Evolutionary conservation across 1,140 invertebrate genomes (phyloP).

Genomic region (Spodoptera frugiperda): DNA sequence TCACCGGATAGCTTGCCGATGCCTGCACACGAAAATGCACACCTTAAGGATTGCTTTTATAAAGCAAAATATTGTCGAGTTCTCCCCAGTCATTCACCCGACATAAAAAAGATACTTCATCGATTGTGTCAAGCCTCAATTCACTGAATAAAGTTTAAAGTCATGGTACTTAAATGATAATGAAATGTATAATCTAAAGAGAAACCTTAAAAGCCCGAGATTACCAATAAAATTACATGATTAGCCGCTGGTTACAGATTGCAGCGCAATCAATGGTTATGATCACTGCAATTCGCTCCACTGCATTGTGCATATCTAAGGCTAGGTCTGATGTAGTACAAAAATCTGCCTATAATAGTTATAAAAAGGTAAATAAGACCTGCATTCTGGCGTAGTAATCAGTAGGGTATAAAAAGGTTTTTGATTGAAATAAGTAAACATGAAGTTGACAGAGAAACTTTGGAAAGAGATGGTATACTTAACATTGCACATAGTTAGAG

Average conservation of each 20-base stretch:
- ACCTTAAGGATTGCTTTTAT: background rate
- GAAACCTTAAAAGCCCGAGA: conserved; percentile 26
- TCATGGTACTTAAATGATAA: conserved; percentile 30
- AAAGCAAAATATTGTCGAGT: background rate
- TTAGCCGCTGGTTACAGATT: conserved; percentile 20
- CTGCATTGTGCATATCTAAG: too few species aligned
- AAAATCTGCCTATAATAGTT: background rate
- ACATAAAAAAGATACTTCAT: background rate
- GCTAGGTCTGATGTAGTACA: background rate
- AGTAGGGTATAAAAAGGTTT: too few species aligned
- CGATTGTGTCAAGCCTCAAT: background rate
- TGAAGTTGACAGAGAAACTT: too few species aligned
- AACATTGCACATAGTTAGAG: too few species aligned
- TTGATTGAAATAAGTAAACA: too few species aligned
- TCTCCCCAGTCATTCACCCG: background rate
- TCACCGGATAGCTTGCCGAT: conserved; percentile 93
- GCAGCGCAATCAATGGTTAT: conserved; percentile 31
- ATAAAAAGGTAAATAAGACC: too few species aligned
- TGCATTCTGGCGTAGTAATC: too few species aligned
- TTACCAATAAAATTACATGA: conserved; percentile 29
- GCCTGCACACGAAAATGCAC: conserved; percentile 80
- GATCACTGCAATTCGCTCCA: background rate
- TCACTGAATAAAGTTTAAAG: background rate
- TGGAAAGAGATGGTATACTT: too few species aligned
- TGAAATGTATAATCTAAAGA: conserved; percentile 1